Base-by-base conservation (phyloP, 2,113 vertebrate species). In the Ciconia boyciana region DNA sequence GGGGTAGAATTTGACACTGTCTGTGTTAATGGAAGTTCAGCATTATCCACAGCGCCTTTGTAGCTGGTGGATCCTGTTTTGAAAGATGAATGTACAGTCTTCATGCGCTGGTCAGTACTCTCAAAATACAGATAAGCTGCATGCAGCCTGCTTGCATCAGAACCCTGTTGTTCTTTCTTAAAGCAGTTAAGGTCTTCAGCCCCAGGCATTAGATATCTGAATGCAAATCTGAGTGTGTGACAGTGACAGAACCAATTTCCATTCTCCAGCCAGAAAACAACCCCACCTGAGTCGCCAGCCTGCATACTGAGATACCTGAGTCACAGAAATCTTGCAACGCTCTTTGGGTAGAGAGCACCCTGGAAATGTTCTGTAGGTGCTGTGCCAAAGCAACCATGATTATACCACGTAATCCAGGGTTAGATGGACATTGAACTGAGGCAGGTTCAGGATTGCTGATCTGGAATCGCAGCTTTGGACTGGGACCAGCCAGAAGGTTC, bases 291-390 rank as follows among this genome's bases (percentile, higher is more conserved):
- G 29, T 34, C 46, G 15, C 21, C n/a, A 51, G 58, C 21, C 20
- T 8, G 12, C 12, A 3, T 11, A 9, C 58, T 4, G 16, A 25
- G 46, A 41, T 16, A 31, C 17, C 36, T 0, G 13, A 26, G 29
- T 26, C 28, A 16, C 1, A 21, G 68, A 29, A 36, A 39, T 15
- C 46, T 26, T 16, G 8, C 16, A 15, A 4, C 1, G 21, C n/a
- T 9, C 46, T 46, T 46, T 4, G 10, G 46, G 60, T 10, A 25
- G 48, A 41, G 48, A 79, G 46, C 48, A 43, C 48, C 76, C 29
- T 32, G 29, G 46, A 19, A 41, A 26, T 6, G n/a, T 41, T 52
- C n/a, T 26, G 46, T 16, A 52, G 22, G 36, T 51, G 44, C 76
- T 52, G 36, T 34, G 36, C 36, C 48, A 64, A 41, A 32, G 36